Evolutionary conservation across 2,888 invertebrate species (phyloP).

Genomic region (Scaptomyza cyrtandrae): DNA sequence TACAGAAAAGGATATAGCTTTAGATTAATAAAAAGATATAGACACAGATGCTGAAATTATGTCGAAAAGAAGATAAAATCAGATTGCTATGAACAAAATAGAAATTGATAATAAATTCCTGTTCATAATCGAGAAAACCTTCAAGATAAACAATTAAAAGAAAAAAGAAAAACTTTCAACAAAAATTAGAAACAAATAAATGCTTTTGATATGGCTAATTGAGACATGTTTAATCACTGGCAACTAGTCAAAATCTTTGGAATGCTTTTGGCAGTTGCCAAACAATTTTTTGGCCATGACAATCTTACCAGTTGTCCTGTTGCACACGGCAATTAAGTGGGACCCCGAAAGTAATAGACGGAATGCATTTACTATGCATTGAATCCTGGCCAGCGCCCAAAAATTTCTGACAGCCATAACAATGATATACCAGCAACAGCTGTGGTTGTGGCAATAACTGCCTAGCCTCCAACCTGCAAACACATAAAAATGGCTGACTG

Average conservation of each 20-base stretch:
- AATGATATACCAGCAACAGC: slow-evolving; percentile 32
- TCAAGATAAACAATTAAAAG: no score
- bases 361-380: slow-evolving; percentile 33
- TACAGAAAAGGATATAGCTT: not conserved
- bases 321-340: slow-evolving; percentile 40
- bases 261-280: not conserved
- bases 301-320: slow-evolving; percentile 11
- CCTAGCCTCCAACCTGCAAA: not conserved
- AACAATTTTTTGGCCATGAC: slow-evolving; percentile 1
- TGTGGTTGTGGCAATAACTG: slow-evolving; percentile 12
- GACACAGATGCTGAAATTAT: no score
- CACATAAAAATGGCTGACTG: slow-evolving; percentile 62
- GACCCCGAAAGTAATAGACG: slow-evolving; percentile 13
- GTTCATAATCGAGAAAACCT: no score
- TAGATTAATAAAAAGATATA: not conserved
- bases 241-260: not conserved
- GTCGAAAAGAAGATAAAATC: no score
- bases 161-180: not conserved
- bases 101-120: no score
- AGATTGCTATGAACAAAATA: no score
- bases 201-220: not conserved
- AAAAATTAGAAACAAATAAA: not conserved
- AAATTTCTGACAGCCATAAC: slow-evolving; percentile 42
- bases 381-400: slow-evolving; percentile 38
- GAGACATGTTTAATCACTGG: not conserved